A percentile compares a stretch with the other conserved stretches of the same genome.
These are phyloP conservation scores for Podargus strigoides DNA, from an alignment of 2,797 vertebrate genomes.

Conservation along the genomic window DNA sequence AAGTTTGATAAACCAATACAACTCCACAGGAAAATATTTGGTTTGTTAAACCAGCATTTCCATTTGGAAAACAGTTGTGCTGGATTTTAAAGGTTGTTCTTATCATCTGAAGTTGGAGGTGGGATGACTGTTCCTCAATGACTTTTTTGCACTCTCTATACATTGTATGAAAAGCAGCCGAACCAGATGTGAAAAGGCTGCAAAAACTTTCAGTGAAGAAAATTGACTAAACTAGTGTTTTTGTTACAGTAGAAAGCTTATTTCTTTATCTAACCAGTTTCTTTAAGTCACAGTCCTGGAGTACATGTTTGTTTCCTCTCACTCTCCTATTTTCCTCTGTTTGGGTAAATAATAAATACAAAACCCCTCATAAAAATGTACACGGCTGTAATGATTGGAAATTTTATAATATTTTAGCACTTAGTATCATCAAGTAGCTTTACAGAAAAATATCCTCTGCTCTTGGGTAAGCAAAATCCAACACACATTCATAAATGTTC, in stretches of 20 bases:
- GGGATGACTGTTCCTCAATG: background rate
- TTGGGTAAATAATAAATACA: background rate
- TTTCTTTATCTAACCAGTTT: background rate
- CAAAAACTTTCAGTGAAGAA: background rate
- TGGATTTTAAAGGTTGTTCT: background rate
- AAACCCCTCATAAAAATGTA: background rate
- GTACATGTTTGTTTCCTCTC: background rate
- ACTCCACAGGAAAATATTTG: background rate
- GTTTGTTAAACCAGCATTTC: background rate
- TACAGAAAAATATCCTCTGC: background rate
- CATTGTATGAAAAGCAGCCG: background rate
- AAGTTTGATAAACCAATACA: background rate
- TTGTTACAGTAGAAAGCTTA: background rate
- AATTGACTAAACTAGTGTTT: background rate
- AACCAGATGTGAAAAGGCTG: background rate
- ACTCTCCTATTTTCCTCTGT: background rate
- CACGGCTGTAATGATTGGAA: background rate
- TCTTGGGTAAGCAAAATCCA: conserved; percentile 9
- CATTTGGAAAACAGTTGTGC: background rate
- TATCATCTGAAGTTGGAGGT: background rate
- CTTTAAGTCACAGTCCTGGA: background rate
- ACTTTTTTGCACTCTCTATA: background rate
- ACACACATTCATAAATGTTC: background rate
- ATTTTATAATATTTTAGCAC: background rate
- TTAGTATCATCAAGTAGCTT: background rate